Evolutionary conservation across 2,113 vertebrate genomes (phyloP).

Genomic region (Atlantisia rogersi): DNA sequence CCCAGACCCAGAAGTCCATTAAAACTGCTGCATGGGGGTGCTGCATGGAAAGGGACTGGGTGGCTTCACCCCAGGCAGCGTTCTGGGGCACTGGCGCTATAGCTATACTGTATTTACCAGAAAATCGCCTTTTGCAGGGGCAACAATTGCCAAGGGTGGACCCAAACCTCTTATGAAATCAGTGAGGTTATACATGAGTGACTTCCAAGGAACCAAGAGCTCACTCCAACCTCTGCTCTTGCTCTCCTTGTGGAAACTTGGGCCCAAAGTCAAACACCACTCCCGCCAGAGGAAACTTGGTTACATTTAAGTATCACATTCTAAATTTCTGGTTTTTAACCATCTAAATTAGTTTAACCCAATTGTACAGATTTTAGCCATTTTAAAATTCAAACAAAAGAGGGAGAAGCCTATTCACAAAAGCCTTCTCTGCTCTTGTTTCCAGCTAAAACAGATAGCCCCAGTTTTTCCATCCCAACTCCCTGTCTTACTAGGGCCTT

Average conservation of each 20-base stretch:
- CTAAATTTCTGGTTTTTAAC: neutral
- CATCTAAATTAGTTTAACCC: neutral
- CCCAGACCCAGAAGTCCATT: conserved; percentile 61
- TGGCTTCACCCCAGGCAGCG: fast-evolving
- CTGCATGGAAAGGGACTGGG: neutral
- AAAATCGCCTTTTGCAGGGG: neutral
- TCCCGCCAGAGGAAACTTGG: neutral
- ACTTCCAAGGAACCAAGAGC: neutral
- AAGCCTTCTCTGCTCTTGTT: neutral
- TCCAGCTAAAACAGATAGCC: neutral
- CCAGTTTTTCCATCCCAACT: neutral
- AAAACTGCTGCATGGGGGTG: neutral
- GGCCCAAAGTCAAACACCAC: neutral
- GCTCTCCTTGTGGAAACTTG: neutral
- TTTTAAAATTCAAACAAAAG: neutral
- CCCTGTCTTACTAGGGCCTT: neutral
- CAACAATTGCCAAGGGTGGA: neutral
- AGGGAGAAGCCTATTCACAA: neutral
- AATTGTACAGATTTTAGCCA: neutral
- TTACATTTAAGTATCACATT: neutral
- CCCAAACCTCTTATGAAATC: neutral
- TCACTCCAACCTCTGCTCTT: neutral
- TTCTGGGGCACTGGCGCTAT: neutral
- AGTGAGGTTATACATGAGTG: neutral
- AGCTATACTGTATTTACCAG: neutral